Conservation (phyloP, 2,888 invertebrate species). For the Drosophila mulleri region DNA sequence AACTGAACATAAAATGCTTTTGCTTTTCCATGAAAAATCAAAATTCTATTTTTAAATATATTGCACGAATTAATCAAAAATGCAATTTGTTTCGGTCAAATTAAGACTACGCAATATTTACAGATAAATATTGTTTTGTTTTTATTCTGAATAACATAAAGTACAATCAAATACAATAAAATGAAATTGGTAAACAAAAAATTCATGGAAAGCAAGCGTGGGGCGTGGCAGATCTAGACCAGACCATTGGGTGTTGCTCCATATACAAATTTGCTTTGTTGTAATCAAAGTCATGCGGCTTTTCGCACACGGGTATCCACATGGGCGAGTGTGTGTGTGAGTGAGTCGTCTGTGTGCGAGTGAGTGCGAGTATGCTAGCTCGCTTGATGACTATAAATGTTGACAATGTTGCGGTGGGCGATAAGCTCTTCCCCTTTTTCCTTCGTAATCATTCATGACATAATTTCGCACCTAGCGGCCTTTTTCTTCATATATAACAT, state of each 20-base stretch:
- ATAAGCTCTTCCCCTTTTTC: conserved; percentile 35
- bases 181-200: conserved; percentile 22
- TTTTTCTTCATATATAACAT: conserved; percentile 2
- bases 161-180: conserved; percentile 26
- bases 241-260: conserved; percentile 17
- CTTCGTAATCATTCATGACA: conserved; percentile 42
- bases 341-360: neutral
- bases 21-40: neutral
- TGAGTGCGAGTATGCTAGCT: neutral
- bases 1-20: neutral
- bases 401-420: conserved; percentile 40
- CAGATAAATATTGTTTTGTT: conserved; percentile 12
- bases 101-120: neutral
- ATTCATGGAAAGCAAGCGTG: conserved; percentile 3
- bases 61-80: too few species aligned
- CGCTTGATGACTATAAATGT: conserved; percentile 47
- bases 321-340: neutral
- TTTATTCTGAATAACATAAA: conserved; percentile 18
- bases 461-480: conserved; percentile 60
- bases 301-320: conserved; percentile 20
- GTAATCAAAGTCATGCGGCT: conserved; percentile 68
- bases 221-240: conserved; percentile 4
- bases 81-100: neutral
- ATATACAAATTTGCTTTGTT: conserved; percentile 34
- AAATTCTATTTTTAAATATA: neutral